phyloP scores from a whole-genome alignment of 2,888 invertebrate genomes.

The Strigamia maritima region DNA sequence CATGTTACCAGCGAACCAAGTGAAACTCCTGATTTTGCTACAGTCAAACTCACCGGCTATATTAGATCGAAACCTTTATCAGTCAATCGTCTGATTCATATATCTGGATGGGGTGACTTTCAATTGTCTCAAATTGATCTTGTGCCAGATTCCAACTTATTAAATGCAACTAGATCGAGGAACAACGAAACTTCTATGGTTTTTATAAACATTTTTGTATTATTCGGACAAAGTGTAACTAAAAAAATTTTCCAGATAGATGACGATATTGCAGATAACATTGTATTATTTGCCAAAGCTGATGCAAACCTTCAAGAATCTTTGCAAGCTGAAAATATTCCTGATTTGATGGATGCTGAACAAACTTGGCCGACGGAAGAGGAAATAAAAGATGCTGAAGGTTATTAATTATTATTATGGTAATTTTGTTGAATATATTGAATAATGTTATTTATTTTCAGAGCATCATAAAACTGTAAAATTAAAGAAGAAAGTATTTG shows the following conservation, averaged over 20 bases:
- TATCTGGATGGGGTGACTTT: conserved; percentile 89
- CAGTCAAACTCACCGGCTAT: conserved; percentile 79
- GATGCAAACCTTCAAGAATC: conserved; percentile 58
- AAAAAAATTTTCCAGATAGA: conserved; percentile 29
- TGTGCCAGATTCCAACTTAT: conserved; percentile 51
- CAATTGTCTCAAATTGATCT: conserved; percentile 74
- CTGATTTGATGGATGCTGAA: conserved; percentile 89
- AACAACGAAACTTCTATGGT: neutral
- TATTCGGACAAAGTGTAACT: conserved; percentile 14
- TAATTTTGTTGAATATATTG: neutral
- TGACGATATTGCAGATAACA: conserved; percentile 39
- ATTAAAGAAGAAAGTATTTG: conserved; percentile 56
- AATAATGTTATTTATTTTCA: conserved; percentile 23
- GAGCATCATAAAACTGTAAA: conserved; percentile 53
- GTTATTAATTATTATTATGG: neutral
- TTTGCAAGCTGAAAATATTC: conserved; percentile 72
- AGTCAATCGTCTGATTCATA: conserved; percentile 83
- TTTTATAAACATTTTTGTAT: neutral
- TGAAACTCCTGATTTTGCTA: conserved; percentile 55
- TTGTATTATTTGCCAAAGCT: conserved; percentile 46
- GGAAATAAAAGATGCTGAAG: conserved; percentile 68
- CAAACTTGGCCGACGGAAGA: conserved; percentile 96
- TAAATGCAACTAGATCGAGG: conserved; percentile 26
- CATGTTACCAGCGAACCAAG: conserved; percentile 61
- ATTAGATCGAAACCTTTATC: conserved; percentile 77